Base-by-base conservation (phyloP, 2,797 vertebrate species). In the Glossophaga mutica region DNA sequence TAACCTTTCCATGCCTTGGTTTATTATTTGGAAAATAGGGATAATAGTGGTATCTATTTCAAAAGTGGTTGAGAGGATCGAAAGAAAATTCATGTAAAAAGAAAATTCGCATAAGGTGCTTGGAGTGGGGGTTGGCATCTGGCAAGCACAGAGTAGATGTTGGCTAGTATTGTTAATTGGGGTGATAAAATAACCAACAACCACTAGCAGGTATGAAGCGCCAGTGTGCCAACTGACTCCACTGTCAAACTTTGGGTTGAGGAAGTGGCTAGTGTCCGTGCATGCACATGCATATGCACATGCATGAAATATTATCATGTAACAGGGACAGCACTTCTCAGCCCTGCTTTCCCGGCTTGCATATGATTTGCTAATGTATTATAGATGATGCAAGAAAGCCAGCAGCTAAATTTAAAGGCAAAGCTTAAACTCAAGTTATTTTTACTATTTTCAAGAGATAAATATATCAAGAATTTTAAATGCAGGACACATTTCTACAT, bases 321-420 rank as follows among this genome's bases (percentile, higher is more conserved):
- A 46, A 26, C 15, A 71, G 10, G 50, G n/a, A 67, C 42, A 29
- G 74, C 87, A 46, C 21, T 70, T 92, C 21, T 29, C 59, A 81
- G 9, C 22, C 32, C 81, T 83, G 5, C 29, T 93, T 95, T 83
- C 34, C 82, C 78, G 70, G 37, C 4, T 62, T 82, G 14, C 65
- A n/a, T 78, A 26, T 78, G 74, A 92, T 78, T 90, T 92, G 50
- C 26, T 71, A 76, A 74, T 18, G 52, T 62, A 32, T 65, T 15
- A 65, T n/a, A 94, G 37, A 87, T 78, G 42, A 89, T 76, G 8
- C 19, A 73, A 86, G 46, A 65, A 90, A 94, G 2, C 1, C 78
- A 57, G 37, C 24, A 88, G 50, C 65, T 91, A 82, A 95, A 91
- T 85, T 89, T 73, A 82, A 90, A 94, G 32, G 85, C 82, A 79